Percentiles rank a stretch among this genome's conserved stretches.
phyloP scores from a whole-genome alignment of 2,888 invertebrate species.

The Sturmia bella region DNA sequence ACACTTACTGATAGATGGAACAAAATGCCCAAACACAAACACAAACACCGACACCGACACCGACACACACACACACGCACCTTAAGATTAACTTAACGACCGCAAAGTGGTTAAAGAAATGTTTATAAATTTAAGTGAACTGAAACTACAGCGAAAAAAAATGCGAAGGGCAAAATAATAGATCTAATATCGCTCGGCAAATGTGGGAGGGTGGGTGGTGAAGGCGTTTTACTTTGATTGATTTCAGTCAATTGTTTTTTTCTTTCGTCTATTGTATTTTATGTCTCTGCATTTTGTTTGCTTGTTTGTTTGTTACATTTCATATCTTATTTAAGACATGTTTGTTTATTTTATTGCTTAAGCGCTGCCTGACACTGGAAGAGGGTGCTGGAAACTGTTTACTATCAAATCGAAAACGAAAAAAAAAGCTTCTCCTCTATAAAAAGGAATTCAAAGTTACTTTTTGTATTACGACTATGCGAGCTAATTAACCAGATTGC shows the following conservation, averaged over 20 bases:
- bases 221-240: constrained; percentile 67
- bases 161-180: constrained; percentile 53
- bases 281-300: constrained; percentile 23
- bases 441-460: neutral
- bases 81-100: constrained; percentile 68
- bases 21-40: constrained; percentile 5
- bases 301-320: constrained; percentile 46
- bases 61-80: constrained; percentile 3
- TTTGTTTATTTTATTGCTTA: constrained; percentile 59
- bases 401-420: constrained; percentile 19
- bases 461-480: neutral
- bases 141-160: constrained; percentile 14
- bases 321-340: constrained; percentile 41
- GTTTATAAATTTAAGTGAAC: constrained; percentile 39
- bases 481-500: too few relatives aligned
- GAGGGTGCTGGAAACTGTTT: constrained; percentile 35
- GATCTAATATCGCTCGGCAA: constrained; percentile 49
- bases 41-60: neutral
- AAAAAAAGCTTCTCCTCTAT: constrained; percentile 13
- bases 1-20: neutral
- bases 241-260: constrained; percentile 64
- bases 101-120: constrained; percentile 67
- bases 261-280: constrained; percentile 28
- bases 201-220: constrained; percentile 20
- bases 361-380: constrained; percentile 6